Percentiles rank a stretch among this genome's conserved stretches.
phyloP scores from a whole-genome alignment of 2,888 invertebrate species.

The Hipparchia sbordonii region DNA sequence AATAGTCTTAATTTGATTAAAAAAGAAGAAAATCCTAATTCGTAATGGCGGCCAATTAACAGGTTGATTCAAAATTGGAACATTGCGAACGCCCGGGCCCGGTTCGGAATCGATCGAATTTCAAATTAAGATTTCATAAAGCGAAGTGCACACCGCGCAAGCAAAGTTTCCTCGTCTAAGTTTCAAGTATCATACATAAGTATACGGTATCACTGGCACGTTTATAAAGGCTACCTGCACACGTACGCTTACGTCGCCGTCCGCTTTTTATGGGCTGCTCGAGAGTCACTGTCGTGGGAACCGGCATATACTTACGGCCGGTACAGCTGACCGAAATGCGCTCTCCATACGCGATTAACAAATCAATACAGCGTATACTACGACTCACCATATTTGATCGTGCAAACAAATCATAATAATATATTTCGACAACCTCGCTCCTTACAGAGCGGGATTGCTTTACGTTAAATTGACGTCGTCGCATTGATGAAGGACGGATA shows the following conservation, averaged over 20 bases:
- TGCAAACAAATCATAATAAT: conserved; percentile 59
- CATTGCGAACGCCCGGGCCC: conserved; percentile 19
- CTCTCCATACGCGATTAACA: conserved; percentile 80
- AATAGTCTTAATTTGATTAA: conserved; percentile 43
- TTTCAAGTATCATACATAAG: conserved; percentile 52
- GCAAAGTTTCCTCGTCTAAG: conserved; percentile 49
- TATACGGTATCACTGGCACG: conserved; percentile 65
- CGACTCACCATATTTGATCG: conserved; percentile 68
- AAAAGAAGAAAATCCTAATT: conserved; percentile 22
- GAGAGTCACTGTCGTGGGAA: conserved; percentile 81
- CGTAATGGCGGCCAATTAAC: conserved; percentile 26
- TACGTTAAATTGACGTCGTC: conserved; percentile 44
- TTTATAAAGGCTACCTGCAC: conserved; percentile 76
- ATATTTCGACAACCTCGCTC: conserved; percentile 61
- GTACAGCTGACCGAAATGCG: conserved; percentile 82
- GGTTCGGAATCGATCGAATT: conserved; percentile 18
- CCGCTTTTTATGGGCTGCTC: conserved; percentile 75
- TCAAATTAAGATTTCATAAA: conserved; percentile 48
- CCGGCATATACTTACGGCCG: conserved; percentile 76
- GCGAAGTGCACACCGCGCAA: conserved; percentile 47
- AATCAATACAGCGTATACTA: conserved; percentile 74
- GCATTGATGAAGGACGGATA: conserved; percentile 38
- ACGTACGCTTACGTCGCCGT: conserved; percentile 76
- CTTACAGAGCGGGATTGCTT: conserved; percentile 49
- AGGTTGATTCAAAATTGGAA: conserved; percentile 17